Percentiles rank a stretch among this genome's conserved stretches.
Conservation (phyloP, 2,113 vertebrate species). For the Ciconia boyciana region DNA sequence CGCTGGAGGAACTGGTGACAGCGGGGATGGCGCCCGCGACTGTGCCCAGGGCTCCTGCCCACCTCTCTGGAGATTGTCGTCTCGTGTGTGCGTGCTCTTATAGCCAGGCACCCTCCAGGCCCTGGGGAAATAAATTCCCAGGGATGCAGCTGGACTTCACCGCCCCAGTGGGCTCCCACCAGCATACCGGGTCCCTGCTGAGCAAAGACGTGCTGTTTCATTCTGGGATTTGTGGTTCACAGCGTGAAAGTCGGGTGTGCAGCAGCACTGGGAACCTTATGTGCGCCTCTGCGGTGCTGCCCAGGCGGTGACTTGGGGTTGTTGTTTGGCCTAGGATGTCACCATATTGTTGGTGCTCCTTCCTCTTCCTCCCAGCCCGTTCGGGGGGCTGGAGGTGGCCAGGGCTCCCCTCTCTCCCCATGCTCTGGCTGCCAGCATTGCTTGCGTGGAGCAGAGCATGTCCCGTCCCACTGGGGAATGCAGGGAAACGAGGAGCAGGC, state of each 20-base stretch:
- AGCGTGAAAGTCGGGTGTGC: rapidly evolving
- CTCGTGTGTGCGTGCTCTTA: rapidly evolving
- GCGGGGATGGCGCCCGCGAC: not conserved
- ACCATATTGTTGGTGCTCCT: not conserved
- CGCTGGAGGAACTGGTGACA: not conserved
- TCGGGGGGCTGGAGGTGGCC: not conserved
- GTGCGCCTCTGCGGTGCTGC: not conserved
- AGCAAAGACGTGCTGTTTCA: not conserved
- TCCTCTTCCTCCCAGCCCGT: not conserved
- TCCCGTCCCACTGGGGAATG: not conserved
- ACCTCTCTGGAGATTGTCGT: rapidly evolving
- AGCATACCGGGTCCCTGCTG: not conserved
- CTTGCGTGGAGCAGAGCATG: not conserved
- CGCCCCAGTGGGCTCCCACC: not conserved
- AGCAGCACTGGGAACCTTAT: not conserved
- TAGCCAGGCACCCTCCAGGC: not conserved
- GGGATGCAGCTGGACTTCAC: not conserved
- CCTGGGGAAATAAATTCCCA: not conserved
- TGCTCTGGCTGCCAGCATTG: not conserved
- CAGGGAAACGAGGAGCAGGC: not conserved
- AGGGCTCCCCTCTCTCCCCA: not conserved
- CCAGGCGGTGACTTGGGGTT: not conserved
- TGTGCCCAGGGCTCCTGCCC: not conserved
- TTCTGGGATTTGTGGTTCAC: not conserved
- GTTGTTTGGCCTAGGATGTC: not conserved